Evolutionary conservation across 2,113 vertebrate genomes (phyloP).

Genomic region (Grammomys dolichurus): DNA sequence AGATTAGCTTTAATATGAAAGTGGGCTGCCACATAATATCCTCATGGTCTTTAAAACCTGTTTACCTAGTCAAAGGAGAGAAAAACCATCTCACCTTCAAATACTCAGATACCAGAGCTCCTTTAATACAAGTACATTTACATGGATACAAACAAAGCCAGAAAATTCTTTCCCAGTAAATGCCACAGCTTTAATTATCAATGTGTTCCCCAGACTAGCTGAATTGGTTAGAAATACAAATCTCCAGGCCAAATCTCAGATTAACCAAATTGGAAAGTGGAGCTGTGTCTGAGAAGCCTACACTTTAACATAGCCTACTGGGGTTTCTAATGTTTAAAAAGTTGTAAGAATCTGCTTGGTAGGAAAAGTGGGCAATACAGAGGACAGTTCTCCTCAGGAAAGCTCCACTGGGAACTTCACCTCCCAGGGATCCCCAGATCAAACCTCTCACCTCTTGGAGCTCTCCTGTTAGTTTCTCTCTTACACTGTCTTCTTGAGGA

Average conservation of each 20-base stretch:
- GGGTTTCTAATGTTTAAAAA: neutral
- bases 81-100: neutral
- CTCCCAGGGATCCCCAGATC: accelerated
- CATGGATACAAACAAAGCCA: neutral
- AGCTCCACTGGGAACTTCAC: neutral
- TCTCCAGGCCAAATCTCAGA: neutral
- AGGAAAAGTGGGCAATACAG: neutral
- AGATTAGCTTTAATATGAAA: neutral
- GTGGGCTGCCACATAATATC: neutral
- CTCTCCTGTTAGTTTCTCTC: neutral
- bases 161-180: conserved; percentile 15
- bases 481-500: conserved; percentile 21
- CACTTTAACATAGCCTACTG: neutral
- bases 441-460: conserved; percentile 78
- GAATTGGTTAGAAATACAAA: neutral
- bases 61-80: neutral
- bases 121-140: neutral
- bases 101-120: neutral
- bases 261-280: neutral
- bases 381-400: neutral
- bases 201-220: neutral
- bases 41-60: neutral
- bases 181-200: neutral
- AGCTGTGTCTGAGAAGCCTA: neutral
- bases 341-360: neutral